Evolutionary conservation across 2,888 invertebrate species (phyloP).

Genomic region (Incurvaria masculella): DNA sequence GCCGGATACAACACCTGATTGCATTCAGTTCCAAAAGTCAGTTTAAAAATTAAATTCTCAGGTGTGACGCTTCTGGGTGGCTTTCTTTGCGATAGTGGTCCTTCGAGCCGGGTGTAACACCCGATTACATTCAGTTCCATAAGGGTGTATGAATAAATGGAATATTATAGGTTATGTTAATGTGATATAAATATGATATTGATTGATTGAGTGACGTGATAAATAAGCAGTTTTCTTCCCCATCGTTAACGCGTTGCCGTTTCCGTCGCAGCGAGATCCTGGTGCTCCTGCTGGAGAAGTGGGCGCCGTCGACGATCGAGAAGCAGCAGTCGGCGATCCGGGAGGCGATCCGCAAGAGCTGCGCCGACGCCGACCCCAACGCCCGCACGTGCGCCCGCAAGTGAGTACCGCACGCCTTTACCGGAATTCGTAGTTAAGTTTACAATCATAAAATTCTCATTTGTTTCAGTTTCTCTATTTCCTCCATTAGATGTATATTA

Average conservation of each 20-base stretch:
- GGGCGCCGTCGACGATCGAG: slow-evolving; percentile 83
- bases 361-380: slow-evolving; percentile 91
- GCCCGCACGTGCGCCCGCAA: slow-evolving; percentile 80
- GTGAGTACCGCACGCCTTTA: no score
- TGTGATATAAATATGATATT: no score
- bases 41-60: no score
- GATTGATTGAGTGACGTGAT: no score
- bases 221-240: no score
- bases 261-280: slow-evolving; percentile 82
- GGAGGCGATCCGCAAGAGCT: slow-evolving; percentile 82
- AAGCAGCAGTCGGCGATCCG: slow-evolving; percentile 72
- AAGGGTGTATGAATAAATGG: neutral
- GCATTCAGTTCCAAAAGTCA: neutral
- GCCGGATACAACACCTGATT: neutral
- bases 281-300: slow-evolving; percentile 76
- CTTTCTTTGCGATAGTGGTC: slow-evolving; percentile 1
- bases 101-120: no score
- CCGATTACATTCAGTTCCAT: neutral
- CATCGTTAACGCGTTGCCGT: no score
- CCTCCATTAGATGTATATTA: no score
- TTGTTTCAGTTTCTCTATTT: no score
- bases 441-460: no score
- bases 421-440: no score
- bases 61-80: slow-evolving; percentile 30
- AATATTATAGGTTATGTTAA: no score